Base-by-base conservation (phyloP, 2,113 vertebrate species). In the Taxidea taxus region DNA sequence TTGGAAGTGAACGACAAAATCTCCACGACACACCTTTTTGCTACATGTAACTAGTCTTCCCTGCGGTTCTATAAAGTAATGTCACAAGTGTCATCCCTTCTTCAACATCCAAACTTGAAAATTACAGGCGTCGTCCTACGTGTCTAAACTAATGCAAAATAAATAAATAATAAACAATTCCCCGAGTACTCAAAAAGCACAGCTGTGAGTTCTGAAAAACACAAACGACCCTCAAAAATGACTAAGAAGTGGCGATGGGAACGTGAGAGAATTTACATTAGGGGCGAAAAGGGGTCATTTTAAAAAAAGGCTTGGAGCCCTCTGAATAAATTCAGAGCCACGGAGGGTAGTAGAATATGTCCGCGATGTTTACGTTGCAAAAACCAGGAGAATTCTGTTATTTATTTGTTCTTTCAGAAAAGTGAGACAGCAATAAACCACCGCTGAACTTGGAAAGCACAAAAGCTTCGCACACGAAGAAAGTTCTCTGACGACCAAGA, bases 21-120 rank as follows among this genome's bases (percentile, higher is more conserved):
- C 77, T 62, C 86, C 95, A 95, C 51, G 34, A 88, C 97, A 97
- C 89, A 60, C 5, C 16, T 56, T 84, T 95, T 89, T 87, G 72
- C 97, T 94, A 94, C 95, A 91, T 39, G 9, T 78, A 97, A 97
- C 94, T 91, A 91, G 92, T 97, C 95, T 91, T 86, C 92, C 95
- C 21, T n/a, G 12, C 34, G 70, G 31, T 80, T 87, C 31, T 62
- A 70, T 39, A 82, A 88, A 81, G 16, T 64, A n/a, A 39, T 31
- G 62, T 78, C 34, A 42, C 64, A 86, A 84, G 7, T 49, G 9
- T 18, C 58, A 51, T 14, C 10, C 37, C 60, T 64, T 86, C 51
- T 64, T 84, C 81, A 82, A 60, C 47, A 62, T 62, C 49, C 51
- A 49, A 25, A 34, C 23, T 70, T 78, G 75, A 82, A 95, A 92